Base-by-base conservation (phyloP, 2,888 invertebrate genomes). In the Lysandra coridon region DNA sequence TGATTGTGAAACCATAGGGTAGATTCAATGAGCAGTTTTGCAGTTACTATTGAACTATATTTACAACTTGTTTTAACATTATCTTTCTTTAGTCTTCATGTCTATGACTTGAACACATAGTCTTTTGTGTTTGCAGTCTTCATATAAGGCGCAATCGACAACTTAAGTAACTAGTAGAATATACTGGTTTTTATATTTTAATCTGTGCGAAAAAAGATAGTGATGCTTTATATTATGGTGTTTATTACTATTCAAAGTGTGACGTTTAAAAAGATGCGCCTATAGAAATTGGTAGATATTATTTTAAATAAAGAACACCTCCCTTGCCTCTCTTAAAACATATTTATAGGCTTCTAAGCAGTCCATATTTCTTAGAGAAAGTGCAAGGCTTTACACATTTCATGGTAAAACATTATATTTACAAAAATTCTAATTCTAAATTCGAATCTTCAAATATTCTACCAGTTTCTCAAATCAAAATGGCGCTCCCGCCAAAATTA, bases 51-150 rank as follows among this genome's bases (percentile, higher is more conserved):
- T 17, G 2, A 53, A 12, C 53, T 53, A 14, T 14, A 53, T 53
- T 53, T 53, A 10, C 14, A 64, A 64, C 64, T 64, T 23, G 3
- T 64, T 12, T 10, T 23, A n/a, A 60, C 4, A 44, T 69, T 69
- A 17, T 33, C 44, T 78, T 6, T 78, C 14, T 69, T 49, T 69
- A 73, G 64, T 49, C 78, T 53, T 78, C 4, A 69, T 69, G 78
- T 69, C 64, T 69, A 78, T 44, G 69, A 62, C 74, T 79, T 79
- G 49, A 79, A 79, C 62, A 75, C 49, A 17, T 79, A 75, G 73
- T 74, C 73, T 79, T 78, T 57, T 73, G 73, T 78, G 73, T 78
- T 40, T n/a, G 74, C 79, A 79, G 79, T 79, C 79, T 79, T 79
- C 75, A 62, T 37, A 6, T 75, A 79, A 79, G 79, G 79, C 79